These are phyloP conservation scores for Caenorhabditis remanei DNA, from an alignment of 1,140 invertebrate species.

Conservation along the genomic window DNA sequence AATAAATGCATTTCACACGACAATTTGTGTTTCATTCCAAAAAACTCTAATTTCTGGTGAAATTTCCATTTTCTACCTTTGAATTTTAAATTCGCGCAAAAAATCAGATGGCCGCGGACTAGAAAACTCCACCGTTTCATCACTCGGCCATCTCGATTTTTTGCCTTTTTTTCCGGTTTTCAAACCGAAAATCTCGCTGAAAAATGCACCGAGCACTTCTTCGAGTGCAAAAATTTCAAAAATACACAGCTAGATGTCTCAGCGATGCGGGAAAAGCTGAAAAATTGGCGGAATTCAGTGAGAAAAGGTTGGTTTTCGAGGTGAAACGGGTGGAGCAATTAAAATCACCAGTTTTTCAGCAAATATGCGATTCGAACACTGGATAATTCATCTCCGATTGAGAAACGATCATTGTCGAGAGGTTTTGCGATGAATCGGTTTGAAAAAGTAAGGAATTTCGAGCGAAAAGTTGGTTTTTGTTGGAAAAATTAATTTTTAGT, in stretches of 20 bases:
- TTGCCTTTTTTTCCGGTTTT: background rate
- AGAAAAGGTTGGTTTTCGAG: background rate
- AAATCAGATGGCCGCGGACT: background rate
- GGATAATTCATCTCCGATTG: constrained; percentile 59
- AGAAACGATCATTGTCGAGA: constrained; percentile 74
- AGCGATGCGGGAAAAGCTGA: constrained; percentile 5
- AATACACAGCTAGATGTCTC: constrained; percentile 7
- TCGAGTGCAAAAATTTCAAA: background rate
- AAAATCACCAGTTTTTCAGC: background rate
- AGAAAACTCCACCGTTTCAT: background rate
- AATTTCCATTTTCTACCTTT: background rate
- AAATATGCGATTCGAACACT: constrained; percentile 23
- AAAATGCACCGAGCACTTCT: constrained; percentile 23
- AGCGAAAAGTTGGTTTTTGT: background rate
- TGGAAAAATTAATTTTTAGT: background rate
- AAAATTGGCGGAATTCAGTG: background rate
- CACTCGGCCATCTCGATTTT: background rate
- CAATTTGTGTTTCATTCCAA: too few relatives aligned
- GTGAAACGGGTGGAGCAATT: background rate
- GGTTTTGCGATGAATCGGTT: constrained; percentile 75
- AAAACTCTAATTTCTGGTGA: too few relatives aligned
- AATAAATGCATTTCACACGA: too few relatives aligned
- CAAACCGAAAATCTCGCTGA: background rate
- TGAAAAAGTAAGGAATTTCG: constrained; percentile 73
- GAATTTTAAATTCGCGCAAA: background rate